Conservation (phyloP, 2,888 invertebrate species). For the Melikaiella ostensackeni region DNA sequence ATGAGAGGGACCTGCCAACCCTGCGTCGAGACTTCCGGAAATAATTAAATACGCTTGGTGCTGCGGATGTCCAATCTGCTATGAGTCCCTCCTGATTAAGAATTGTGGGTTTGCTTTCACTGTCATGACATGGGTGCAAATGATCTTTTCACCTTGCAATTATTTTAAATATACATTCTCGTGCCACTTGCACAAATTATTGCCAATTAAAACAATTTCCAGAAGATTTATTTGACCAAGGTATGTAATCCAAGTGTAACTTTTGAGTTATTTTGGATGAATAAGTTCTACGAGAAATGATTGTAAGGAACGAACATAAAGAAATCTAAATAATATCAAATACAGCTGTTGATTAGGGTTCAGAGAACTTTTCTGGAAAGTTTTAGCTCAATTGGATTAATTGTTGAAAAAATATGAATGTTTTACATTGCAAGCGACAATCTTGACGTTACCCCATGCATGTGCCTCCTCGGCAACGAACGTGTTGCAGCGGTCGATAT, state of each 20-base stretch:
- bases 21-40: conserved; percentile 52
- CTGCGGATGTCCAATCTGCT: conserved; percentile 33
- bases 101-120: conserved; percentile 25
- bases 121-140: conserved; percentile 22
- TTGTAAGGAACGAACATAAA: neutral
- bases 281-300: neutral
- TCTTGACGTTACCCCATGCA: too few relatives aligned
- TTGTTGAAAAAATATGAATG: too few relatives aligned
- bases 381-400: too few relatives aligned
- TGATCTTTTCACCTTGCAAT: neutral
- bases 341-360: too few relatives aligned
- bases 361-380: too few relatives aligned
- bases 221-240: neutral
- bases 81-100: conserved; percentile 21
- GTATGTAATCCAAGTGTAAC: neutral
- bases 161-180: conserved; percentile 19
- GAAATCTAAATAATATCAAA: too few relatives aligned
- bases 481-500: too few relatives aligned
- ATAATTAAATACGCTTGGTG: conserved; percentile 35
- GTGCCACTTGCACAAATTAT: neutral
- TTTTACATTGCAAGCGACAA: too few relatives aligned
- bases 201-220: neutral
- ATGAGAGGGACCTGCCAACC: conserved; percentile 49
- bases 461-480: too few relatives aligned
- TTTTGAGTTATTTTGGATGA: neutral